A percentile compares a stretch with the other conserved stretches of the same genome.
phyloP scores from a whole-genome alignment of 2,113 vertebrate genomes.

The Platichthys stellatus region DNA sequence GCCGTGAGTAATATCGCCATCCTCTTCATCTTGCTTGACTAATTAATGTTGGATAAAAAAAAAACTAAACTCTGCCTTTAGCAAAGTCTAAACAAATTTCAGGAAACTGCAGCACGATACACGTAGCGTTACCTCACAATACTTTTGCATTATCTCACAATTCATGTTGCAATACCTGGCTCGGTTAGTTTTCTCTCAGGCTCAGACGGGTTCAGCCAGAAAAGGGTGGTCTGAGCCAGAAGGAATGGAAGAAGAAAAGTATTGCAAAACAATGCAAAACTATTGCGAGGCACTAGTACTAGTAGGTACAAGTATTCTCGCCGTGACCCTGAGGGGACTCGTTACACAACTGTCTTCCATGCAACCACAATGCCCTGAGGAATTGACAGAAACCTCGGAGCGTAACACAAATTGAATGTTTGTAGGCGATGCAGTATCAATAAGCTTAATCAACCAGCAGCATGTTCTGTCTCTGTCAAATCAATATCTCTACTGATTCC shows the following conservation, averaged over 20 bases:
- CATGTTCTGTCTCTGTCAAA: slow-evolving; percentile 16
- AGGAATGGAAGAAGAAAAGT: not conserved
- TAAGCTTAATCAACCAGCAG: slow-evolving; percentile 27
- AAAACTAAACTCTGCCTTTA: not conserved
- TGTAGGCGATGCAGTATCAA: slow-evolving; percentile 27
- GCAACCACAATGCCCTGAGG: slow-evolving; percentile 1
- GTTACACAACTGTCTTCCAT: not conserved
- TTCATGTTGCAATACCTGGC: not conserved
- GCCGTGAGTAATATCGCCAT: slow-evolving; percentile 31
- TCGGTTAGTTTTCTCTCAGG: too few relatives aligned
- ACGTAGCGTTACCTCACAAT: not conserved
- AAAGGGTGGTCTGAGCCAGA: not conserved
- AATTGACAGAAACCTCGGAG: slow-evolving; percentile 2
- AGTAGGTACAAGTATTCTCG: not conserved
- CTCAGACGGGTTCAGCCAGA: too few relatives aligned
- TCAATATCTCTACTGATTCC: slow-evolving; percentile 37
- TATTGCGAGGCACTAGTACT: too few relatives aligned
- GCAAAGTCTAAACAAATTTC: not conserved
- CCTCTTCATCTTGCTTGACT: slow-evolving; percentile 15
- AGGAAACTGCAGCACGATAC: not conserved
- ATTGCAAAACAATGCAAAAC: too few relatives aligned
- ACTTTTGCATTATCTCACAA: too few relatives aligned
- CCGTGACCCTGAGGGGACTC: not conserved
- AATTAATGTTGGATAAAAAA: slow-evolving; percentile 25
- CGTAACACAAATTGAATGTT: slow-evolving; percentile 46